phyloP scores from a whole-genome alignment of 2,113 vertebrate genomes.

The Chiloscyllium plagiosum region DNA sequence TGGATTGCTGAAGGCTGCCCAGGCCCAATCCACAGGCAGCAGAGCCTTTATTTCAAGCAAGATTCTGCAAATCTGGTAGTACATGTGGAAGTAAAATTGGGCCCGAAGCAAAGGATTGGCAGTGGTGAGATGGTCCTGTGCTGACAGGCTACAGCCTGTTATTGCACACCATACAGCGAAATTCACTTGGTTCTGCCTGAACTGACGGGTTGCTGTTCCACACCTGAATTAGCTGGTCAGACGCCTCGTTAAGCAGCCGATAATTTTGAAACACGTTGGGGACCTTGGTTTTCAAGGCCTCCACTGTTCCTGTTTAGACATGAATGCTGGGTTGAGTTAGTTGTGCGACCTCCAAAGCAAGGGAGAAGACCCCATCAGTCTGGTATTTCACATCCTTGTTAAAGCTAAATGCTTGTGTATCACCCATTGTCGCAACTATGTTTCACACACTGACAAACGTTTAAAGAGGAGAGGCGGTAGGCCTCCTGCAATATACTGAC shows the following conservation, averaged over 20 bases:
- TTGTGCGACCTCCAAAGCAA: too few species aligned
- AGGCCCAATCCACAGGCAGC: neutral
- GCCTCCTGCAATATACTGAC: neutral
- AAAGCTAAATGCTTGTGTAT: neutral
- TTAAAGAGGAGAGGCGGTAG: neutral
- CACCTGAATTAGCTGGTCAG: neutral
- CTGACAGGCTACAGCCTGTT: neutral
- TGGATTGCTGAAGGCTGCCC: neutral
- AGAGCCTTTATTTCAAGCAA: neutral
- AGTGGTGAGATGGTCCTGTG: neutral
- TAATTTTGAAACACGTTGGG: too few species aligned
- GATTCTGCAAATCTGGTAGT: neutral
- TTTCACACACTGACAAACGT: neutral
- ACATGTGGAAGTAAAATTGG: neutral
- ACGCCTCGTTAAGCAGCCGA: neutral
- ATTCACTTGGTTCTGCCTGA: neutral
- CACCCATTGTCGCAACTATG: neutral
- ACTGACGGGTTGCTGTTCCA: neutral
- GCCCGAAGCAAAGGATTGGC: neutral
- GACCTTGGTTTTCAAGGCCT: neutral
- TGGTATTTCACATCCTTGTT: neutral
- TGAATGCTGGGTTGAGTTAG: neutral
- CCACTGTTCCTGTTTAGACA: neutral
- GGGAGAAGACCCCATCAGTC: too few species aligned
- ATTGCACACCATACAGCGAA: neutral